Evolutionary conservation across 2,113 vertebrate genomes (phyloP).

Genomic region (Bombycilla garrulus): DNA sequence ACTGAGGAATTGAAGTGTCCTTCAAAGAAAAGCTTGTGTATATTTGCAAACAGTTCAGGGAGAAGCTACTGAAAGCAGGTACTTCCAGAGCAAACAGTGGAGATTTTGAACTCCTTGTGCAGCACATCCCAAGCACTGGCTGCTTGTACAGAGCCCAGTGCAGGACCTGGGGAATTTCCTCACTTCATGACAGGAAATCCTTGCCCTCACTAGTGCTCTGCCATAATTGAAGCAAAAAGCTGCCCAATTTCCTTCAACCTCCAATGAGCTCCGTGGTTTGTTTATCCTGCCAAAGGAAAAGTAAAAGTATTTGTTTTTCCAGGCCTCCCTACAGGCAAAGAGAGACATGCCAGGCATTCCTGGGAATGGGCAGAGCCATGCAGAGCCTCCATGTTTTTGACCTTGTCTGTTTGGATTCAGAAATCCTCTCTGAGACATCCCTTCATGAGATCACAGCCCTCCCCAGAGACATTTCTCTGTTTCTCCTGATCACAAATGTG

Average conservation of each 20-base stretch:
- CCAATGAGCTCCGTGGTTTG: not conserved
- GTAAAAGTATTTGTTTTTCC: not conserved
- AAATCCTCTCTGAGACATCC: not conserved
- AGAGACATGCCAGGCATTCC: not conserved
- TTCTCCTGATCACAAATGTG: not conserved
- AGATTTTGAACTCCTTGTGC: not conserved
- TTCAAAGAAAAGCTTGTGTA: not conserved
- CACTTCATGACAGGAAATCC: not conserved
- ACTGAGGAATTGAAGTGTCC: not conserved
- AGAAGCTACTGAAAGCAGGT: not conserved
- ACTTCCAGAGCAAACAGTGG: not conserved
- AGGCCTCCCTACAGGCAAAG: not conserved
- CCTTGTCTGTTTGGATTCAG: not conserved
- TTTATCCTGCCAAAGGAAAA: not conserved
- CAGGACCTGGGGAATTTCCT: not conserved
- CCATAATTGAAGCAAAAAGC: not conserved
- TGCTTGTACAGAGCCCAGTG: not conserved
- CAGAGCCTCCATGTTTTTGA: not conserved
- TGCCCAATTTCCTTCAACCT: fast-evolving
- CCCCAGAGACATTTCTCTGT: not conserved
- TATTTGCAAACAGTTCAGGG: not conserved
- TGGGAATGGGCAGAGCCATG: not conserved
- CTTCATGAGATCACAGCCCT: not conserved
- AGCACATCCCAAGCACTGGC: fast-evolving
- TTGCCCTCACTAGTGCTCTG: not conserved